These are phyloP conservation scores for Epizoanthus illoricatus DNA, from an alignment of 92 coral and sea anemone genomes.

Conservation along the genomic window DNA sequence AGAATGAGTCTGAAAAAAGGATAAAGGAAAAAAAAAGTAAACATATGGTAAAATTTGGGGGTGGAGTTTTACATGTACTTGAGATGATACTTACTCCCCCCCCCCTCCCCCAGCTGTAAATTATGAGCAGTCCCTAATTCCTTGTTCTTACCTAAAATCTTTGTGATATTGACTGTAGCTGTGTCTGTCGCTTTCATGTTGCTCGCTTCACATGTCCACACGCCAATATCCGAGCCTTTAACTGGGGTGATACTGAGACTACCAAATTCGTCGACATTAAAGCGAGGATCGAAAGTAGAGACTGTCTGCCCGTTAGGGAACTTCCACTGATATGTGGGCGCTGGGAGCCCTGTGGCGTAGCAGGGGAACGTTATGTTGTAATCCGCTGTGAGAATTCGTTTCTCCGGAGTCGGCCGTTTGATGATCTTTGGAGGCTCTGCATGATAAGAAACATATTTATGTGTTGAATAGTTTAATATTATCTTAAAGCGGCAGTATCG, in stretches of 20 bases:
- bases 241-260: slow-evolving; percentile 3
- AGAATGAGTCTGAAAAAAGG: too few relatives aligned
- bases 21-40: too few relatives aligned
- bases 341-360: slow-evolving; percentile 4
- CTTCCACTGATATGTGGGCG: slow-evolving; percentile 19
- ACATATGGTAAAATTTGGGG: too few relatives aligned
- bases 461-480: too few relatives aligned
- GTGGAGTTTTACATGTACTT: too few relatives aligned
- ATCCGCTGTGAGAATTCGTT: slow-evolving; percentile 17
- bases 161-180: slow-evolving; percentile 1
- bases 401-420: not conserved
- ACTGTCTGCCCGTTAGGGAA: slow-evolving; percentile 3
- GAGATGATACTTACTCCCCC: too few relatives aligned
- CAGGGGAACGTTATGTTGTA: slow-evolving; percentile 24
- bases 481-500: too few relatives aligned
- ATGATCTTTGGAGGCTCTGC: slow-evolving; percentile 11
- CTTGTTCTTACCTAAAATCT: slow-evolving; percentile 6
- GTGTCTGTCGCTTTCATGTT: not conserved
- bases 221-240: not conserved
- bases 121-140: not conserved
- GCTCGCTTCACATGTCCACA: slow-evolving; percentile 19
- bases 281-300: not conserved
- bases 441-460: not conserved
- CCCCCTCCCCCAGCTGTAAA: too few relatives aligned
- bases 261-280: not conserved